Conservation (phyloP, 2,797 vertebrate genomes). For the Selene dorsalis region DNA sequence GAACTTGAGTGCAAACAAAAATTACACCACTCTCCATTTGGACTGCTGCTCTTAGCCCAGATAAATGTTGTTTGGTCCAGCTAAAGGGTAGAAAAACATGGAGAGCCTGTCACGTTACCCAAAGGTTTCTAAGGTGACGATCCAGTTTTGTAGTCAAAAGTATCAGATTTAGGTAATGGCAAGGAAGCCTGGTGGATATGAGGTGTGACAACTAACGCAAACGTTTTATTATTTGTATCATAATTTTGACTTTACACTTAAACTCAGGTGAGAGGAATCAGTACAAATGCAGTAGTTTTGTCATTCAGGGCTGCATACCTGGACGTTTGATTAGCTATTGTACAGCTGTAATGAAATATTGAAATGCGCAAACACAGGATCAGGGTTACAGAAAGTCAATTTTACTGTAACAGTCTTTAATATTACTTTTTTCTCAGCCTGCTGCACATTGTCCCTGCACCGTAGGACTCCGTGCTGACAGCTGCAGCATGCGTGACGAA, state of each 20-base stretch:
- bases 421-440: constrained; percentile 19
- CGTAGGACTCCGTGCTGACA: background rate
- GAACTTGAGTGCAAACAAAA: background rate
- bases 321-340: constrained; percentile 59
- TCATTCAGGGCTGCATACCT: constrained; percentile 45
- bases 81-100: background rate
- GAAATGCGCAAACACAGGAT: constrained; percentile 10
- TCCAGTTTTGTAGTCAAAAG: background rate
- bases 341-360: constrained; percentile 56
- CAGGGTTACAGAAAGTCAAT: constrained; percentile 49
- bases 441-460: constrained; percentile 33
- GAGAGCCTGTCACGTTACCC: background rate
- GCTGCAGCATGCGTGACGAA: constrained; percentile 62
- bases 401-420: constrained; percentile 51
- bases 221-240: background rate
- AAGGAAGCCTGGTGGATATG: background rate
- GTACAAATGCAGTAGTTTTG: constrained; percentile 41
- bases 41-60: background rate
- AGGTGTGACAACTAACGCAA: background rate
- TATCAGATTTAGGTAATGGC: background rate
- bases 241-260: background rate
- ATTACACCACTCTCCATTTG: background rate
- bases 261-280: constrained; percentile 15
- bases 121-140: background rate
- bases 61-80: background rate